A percentile compares a stretch with the other conserved stretches of the same genome.
Conservation (phyloP, 1,140 invertebrate species). For the Ditylenchus dipsaci region DNA sequence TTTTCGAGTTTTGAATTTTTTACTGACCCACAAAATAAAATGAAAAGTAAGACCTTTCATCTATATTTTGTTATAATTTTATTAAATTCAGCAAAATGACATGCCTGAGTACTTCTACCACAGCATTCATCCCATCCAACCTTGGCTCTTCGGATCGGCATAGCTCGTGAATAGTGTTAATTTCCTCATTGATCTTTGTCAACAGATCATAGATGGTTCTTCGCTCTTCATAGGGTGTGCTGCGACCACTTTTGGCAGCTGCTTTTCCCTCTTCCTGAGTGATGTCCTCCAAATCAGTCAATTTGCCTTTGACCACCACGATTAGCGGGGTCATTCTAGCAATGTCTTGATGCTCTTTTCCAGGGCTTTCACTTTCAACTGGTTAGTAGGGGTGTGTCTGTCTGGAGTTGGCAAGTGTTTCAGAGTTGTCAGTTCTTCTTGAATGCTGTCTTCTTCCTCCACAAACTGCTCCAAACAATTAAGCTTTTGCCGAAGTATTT, state of each 20-base stretch:
- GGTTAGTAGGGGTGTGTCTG: neutral
- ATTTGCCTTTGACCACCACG: slow-evolving; percentile 42
- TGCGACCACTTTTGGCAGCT: slow-evolving; percentile 18
- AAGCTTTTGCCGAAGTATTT: slow-evolving; percentile 36
- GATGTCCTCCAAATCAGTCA: slow-evolving; percentile 38
- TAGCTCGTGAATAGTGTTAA: slow-evolving; percentile 47
- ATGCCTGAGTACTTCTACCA: neutral
- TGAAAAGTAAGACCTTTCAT: too few species aligned
- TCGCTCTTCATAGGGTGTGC: slow-evolving; percentile 30
- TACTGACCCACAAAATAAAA: too few species aligned
- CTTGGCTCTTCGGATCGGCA: slow-evolving; percentile 39
- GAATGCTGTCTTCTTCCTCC: slow-evolving; percentile 39
- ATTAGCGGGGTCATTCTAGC: slow-evolving; percentile 53
- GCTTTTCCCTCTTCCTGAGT: slow-evolving; percentile 11
- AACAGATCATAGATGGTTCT: slow-evolving; percentile 43
- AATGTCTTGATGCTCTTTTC: slow-evolving; percentile 28
- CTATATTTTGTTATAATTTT: too few species aligned
- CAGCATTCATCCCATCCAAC: slow-evolving; percentile 5
- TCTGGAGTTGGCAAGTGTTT: neutral
- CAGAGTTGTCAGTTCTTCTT: slow-evolving; percentile 31
- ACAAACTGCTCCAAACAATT: slow-evolving; percentile 31
- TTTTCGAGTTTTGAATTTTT: too few species aligned
- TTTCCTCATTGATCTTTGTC: slow-evolving; percentile 45
- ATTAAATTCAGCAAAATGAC: too few species aligned
- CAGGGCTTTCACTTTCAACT: neutral